Conservation (phyloP, 2,113 vertebrate genomes). For the Calcarius ornatus region DNA sequence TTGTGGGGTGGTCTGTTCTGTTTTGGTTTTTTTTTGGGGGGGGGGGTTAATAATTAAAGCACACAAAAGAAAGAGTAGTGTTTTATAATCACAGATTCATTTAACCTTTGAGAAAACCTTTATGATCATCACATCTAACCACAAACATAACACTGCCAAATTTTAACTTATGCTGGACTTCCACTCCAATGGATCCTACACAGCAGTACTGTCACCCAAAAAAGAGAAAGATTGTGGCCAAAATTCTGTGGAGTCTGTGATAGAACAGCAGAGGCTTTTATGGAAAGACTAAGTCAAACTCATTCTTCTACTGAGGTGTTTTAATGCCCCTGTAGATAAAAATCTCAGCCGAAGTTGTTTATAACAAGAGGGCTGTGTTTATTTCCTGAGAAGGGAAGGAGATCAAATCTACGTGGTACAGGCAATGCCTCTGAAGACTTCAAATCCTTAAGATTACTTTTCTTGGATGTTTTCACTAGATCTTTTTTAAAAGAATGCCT, state of each 20-base stretch:
- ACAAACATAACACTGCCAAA: neutral
- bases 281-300: neutral
- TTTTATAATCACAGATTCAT: neutral
- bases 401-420: neutral
- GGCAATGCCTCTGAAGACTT: neutral
- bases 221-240: neutral
- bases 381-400: neutral
- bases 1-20: neutral
- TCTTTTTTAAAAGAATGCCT: neutral
- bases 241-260: neutral
- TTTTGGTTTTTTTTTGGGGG: too few relatives aligned
- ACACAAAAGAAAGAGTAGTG: neutral
- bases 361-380: neutral
- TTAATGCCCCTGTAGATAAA: neutral
- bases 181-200: neutral
- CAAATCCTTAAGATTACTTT: neutral
- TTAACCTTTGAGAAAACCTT: neutral
- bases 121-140: neutral
- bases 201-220: neutral
- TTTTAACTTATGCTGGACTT: neutral
- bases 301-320: neutral
- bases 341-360: neutral
- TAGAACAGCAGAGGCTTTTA: neutral
- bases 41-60: neutral
- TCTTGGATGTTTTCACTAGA: neutral